Percentiles rank a stretch among this genome's conserved stretches.
These are phyloP conservation scores for Myrmecophaga tridactyla DNA, from an alignment of 2,113 vertebrate genomes.

Conservation along the genomic window DNA sequence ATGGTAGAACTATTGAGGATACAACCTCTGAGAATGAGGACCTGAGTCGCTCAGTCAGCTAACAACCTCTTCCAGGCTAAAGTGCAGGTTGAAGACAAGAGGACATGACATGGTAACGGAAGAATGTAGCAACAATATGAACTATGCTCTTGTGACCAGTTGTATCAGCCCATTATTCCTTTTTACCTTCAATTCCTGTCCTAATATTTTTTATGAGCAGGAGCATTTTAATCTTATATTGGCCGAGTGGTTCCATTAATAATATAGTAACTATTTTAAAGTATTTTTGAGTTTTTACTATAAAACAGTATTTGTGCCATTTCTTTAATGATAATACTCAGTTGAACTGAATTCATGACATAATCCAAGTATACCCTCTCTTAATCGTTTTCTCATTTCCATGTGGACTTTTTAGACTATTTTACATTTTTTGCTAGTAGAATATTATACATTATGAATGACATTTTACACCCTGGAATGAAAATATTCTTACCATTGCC, in stretches of 20 bases:
- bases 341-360: neutral
- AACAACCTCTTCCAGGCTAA: neutral
- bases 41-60: neutral
- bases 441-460: neutral
- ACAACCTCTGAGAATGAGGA: neutral
- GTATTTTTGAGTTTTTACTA: neutral
- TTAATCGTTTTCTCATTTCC: neutral
- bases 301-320: neutral
- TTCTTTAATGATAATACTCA: neutral
- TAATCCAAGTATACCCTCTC: neutral
- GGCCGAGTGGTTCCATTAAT: neutral
- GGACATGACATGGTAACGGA: neutral
- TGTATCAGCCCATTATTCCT: neutral
- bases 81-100: neutral
- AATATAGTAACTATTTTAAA: neutral
- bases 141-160: neutral
- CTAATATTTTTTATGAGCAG: neutral
- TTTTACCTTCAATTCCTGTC: neutral
- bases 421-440: neutral
- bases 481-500: neutral
- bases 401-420: neutral
- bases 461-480: neutral
- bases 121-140: neutral
- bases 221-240: neutral
- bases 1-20: neutral